Base-by-base conservation (phyloP, 1,140 invertebrate species). In the Ganaspis sp. region DNA sequence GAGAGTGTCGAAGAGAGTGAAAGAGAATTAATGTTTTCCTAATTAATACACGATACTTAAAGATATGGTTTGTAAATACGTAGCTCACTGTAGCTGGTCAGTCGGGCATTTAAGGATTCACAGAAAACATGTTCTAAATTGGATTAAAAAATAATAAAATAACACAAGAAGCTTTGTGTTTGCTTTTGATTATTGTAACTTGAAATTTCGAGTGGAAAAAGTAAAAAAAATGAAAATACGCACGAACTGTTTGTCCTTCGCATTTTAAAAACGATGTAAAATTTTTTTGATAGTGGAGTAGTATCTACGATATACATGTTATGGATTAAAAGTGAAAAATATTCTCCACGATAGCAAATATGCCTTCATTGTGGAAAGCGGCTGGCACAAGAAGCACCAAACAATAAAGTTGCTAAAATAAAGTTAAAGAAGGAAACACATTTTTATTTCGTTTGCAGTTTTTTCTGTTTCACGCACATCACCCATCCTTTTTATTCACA, bases 361-460 rank as follows among this genome's bases (percentile, higher is more conserved):
- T 86, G 87, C 87, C 85, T 89, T 85, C 82, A 83, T 86, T 87
- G 83, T 85, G 82, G 72, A 87, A 83, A 87, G 84, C 87, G 84
- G 79, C 75, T 85, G 87, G 81, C 82, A 83, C 83, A 83, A 84
- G 77, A 87, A 84, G 85, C 86, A 86, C 84, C 81, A 82, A 88
- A 88, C 86, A 88, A 89, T 88, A 88, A 89, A 89, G 82, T 87
- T 89, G 84, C 84, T 87, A 83, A 75, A 81, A 84, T 17, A 81
- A 79, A 80, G 72, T 75, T 74, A 81, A 79, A 73, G 53, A 54
- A 73, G 45, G 70, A 72, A 76, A 58, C 12, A 34, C 29, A 34
- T 34, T 34, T 19, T 49, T n/a, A 5, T 17, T 17, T 49, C 3
- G 17, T 49, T 21, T 54, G 21, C 19, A 23, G 19, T 54, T 11